Evolutionary conservation across 2,113 vertebrate genomes (phyloP), one percentile per base, ranked within the genome.

Genomic region (Sinocyclocheilus maitianheensis): DNA sequence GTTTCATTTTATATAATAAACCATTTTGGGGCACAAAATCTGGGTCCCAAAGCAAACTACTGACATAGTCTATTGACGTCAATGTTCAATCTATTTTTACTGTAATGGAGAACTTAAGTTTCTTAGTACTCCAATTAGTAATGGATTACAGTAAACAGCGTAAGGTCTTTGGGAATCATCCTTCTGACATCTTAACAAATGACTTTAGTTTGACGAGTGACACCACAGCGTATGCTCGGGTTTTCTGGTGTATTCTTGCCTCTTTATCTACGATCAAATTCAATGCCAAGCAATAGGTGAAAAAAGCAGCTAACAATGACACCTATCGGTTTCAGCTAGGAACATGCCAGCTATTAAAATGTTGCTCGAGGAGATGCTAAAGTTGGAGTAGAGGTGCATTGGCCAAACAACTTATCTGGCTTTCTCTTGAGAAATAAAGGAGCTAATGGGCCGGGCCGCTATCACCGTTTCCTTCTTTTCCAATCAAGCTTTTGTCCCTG

Each of bases 401-500:
- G 85, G 30, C 60, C 55, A 76, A 82, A 65, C 79, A 82, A 6
- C 37, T 75, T 82, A 26, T 86, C 69, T 86, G 12, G 65, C 77
- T 48, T 65, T 51, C 24, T 69, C 24, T 76, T 48, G 11, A 63
- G 40, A 74, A 81, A 81, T 81, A 81, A 81, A 48, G 12, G 43
- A 86, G 60, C 4, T 37, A 83, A 55, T 55, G 60, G 80, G 71
- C 26, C 37, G 58, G 80, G 80, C 34, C 71, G 13, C 60, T 77
- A 77, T 83, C 71, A 81, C 53, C 2, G 34, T 83, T 86, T 69
- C 60, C 80, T 83, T 86, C 71, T 48, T 10, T 10, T 77, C 58
- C 58, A 62, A 77, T 77, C 60, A 55, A 53, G 79, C 85, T 69
- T 86, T 86, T 86, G 85, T 86, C 85, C 85, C 48, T 86, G 85